phyloP scores from a whole-genome alignment of 2,888 invertebrate species.

The Nezara viridula region DNA sequence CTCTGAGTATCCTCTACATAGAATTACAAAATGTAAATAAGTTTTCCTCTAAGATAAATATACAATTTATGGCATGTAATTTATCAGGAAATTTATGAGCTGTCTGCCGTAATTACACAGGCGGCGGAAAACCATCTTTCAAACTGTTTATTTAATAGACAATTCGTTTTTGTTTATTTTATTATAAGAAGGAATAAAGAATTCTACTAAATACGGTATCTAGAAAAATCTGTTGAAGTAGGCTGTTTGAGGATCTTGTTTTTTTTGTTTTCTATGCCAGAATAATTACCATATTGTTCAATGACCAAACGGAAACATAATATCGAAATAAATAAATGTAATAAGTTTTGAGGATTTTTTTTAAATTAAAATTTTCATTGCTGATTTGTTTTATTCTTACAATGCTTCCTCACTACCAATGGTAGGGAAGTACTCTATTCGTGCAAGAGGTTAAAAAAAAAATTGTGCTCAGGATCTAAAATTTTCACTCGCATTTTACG shows the following conservation, averaged over 20 bases:
- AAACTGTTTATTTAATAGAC: conserved; percentile 31
- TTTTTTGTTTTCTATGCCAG: neutral
- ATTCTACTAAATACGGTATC: neutral
- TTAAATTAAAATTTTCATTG: too few species aligned
- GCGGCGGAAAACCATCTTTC: conserved; percentile 45
- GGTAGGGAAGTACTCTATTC: too few species aligned
- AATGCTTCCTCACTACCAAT: too few species aligned
- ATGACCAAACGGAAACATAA: too few species aligned
- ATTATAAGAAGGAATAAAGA: neutral
- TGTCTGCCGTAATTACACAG: conserved; percentile 11
- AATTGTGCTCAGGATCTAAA: too few species aligned
- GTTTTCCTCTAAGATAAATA: conserved; percentile 31
- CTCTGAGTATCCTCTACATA: neutral
- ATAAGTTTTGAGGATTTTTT: too few species aligned
- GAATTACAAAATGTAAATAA: conserved; percentile 42
- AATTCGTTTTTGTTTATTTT: conserved; percentile 17
- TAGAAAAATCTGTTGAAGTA: too few species aligned
- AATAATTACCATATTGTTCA: too few species aligned
- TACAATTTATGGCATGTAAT: conserved; percentile 24
- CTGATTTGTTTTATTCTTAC: too few species aligned
- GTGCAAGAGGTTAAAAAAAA: too few species aligned
- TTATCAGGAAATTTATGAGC: conserved; percentile 31
- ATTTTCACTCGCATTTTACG: too few species aligned
- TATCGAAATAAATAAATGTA: too few species aligned
- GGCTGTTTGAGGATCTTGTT: neutral